Base-by-base conservation (phyloP, 2,888 invertebrate genomes). In the Pristionchus arcanus region DNA sequence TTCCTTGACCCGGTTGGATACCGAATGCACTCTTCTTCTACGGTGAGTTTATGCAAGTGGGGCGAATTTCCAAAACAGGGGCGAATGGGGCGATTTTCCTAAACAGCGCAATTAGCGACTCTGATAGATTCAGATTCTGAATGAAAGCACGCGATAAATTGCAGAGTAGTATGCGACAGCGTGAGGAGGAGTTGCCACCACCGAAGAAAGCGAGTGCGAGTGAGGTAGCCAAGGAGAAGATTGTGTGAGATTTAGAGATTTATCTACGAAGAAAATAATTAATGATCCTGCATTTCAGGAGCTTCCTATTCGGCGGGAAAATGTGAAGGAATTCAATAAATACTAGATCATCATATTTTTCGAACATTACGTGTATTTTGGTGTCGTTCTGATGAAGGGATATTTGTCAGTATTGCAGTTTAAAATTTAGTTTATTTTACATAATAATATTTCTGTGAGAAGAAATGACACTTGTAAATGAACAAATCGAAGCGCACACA, bases 281-380 rank as follows among this genome's bases (percentile, higher is more conserved):
- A 66, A n/a, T 37, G 37, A 11, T 34, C 28, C 21, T 55, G n/a
- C 1, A n/a, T 68, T 68, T 87, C 87, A 87, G 87, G 13, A 49
- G 68, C 28, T 68, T 87, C 68, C 87, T 87, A 21, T 87, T 87
- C 87, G 87, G 87, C 9, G 42, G 49, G n/a, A 87, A 68, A 37
- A 87, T 87, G 87, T 87, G 28, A 68, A 68, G 31, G 31, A 31
- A 31, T 31, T 68, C 13, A 31, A 68, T 31, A 11, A 31, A 7
- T 28, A 68, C 13, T 16, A 15, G 16, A 68, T 68, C 31, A 68
- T 68, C 7, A 3, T 68, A 31, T 28, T 68, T 16, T 15, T 13
- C 13, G 28, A 25, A 28, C 19, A 13, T 31, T 68, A 68, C 68
- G 68, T 31, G 68, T 68, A 68, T 31, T 11, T 66, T 31, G 9